Conservation (phyloP, 1,140 invertebrate species). For the Drosophila lacteicornis region DNA sequence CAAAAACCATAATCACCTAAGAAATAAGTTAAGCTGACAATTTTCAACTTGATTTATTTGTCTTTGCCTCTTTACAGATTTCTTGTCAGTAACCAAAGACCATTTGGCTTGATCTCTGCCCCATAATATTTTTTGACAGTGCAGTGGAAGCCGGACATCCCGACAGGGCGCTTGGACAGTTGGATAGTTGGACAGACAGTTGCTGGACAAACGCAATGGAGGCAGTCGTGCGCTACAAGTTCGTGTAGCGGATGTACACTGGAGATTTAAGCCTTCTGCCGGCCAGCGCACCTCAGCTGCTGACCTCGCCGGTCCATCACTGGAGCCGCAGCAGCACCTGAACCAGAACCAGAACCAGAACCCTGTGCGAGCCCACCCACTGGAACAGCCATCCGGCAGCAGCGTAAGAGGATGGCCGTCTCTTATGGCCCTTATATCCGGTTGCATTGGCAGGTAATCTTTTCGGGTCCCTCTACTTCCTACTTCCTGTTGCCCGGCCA, state of each 20-base stretch:
- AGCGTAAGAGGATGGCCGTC: slow-evolving; percentile 45
- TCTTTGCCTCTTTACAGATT: too few species aligned
- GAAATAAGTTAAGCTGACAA: too few species aligned
- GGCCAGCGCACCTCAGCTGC: slow-evolving; percentile 36
- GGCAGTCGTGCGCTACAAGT: slow-evolving; percentile 77
- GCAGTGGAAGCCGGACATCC: slow-evolving; percentile 25
- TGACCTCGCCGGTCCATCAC: slow-evolving; percentile 28
- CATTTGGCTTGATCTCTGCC: background rate
- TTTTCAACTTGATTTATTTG: background rate
- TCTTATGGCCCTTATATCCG: slow-evolving; percentile 72
- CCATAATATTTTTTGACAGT: slow-evolving; percentile 24
- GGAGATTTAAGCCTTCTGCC: slow-evolving; percentile 75
- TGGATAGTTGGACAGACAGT: slow-evolving; percentile 12
- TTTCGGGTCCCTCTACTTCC: slow-evolving; percentile 62
- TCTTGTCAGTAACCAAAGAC: background rate
- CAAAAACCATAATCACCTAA: background rate
- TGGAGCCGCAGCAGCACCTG: background rate
- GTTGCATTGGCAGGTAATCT: slow-evolving; percentile 82
- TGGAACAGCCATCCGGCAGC: slow-evolving; percentile 12
- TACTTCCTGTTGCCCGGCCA: slow-evolving; percentile 59
- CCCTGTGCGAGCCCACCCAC: slow-evolving; percentile 9
- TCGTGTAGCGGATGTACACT: slow-evolving; percentile 80
- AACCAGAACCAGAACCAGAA: background rate
- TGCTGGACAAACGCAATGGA: slow-evolving; percentile 41
- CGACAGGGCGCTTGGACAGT: slow-evolving; percentile 11